Conservation (phyloP, 2,113 vertebrate species). For the Progne subis region DNA sequence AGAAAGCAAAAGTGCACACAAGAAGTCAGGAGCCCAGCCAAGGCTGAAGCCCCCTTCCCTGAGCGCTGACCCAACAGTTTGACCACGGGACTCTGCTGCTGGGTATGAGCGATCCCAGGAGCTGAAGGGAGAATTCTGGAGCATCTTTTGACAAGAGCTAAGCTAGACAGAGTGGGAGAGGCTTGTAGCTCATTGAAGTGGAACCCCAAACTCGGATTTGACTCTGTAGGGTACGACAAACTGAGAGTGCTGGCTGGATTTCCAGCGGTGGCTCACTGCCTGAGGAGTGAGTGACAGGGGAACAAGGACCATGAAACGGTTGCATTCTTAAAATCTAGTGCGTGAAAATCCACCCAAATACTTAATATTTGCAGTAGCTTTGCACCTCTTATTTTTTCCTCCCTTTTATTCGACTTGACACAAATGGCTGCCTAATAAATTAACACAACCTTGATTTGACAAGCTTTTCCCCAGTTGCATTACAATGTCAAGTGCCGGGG, state of each 20-base stretch:
- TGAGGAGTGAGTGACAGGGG: neutral
- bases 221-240: neutral
- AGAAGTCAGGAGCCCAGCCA: neutral
- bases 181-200: neutral
- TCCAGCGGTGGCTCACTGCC: neutral
- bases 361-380: neutral
- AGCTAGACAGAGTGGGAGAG: neutral
- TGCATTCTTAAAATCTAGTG: neutral
- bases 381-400: neutral
- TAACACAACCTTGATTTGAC: slow-evolving; percentile 53
- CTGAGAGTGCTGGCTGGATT: neutral
- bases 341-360: neutral
- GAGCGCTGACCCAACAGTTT: neutral
- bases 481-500: slow-evolving; percentile 34
- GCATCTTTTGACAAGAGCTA: neutral
- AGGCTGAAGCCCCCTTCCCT: neutral
- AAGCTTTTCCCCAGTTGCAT: slow-evolving; percentile 12
- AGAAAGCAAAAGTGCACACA: neutral
- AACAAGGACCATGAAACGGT: neutral
- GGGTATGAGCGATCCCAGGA: neutral
- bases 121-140: neutral
- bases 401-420: neutral
- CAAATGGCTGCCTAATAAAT: slow-evolving; percentile 41
- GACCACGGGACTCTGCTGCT: neutral
- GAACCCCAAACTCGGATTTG: neutral